phyloP scores from a whole-genome alignment of 2,888 invertebrate genomes.

The Corythucha ciliata region DNA sequence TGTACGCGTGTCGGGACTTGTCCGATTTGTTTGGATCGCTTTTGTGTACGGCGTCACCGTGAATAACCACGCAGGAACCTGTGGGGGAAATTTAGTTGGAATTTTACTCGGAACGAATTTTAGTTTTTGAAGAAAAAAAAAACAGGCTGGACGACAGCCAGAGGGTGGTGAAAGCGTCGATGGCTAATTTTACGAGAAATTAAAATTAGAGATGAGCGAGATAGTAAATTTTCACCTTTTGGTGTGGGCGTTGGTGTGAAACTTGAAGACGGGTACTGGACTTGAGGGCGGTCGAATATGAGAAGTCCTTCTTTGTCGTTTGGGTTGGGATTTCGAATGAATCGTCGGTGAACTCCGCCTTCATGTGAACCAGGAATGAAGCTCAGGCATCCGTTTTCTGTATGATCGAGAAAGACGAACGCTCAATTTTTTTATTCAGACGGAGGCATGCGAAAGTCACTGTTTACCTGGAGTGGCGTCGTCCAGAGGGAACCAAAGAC shows the following conservation, averaged over 20 bases:
- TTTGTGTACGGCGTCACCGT: conserved; percentile 88
- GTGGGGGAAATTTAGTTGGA: conserved; percentile 30
- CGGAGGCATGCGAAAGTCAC: background rate
- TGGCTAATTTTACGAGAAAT: conserved; percentile 3
- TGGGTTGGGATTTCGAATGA: conserved; percentile 60
- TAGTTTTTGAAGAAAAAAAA: too few species aligned
- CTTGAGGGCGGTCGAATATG: conserved; percentile 58
- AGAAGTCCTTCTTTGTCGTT: conserved; percentile 48
- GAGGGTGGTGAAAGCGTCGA: too few species aligned
- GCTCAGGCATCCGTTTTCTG: conserved; percentile 90
- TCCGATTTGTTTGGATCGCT: conserved; percentile 77
- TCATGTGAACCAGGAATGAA: conserved; percentile 87
- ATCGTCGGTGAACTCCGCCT: conserved; percentile 63
- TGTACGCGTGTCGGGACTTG: conserved; percentile 84
- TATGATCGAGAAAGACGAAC: too few species aligned
- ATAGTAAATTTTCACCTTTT: conserved; percentile 55
- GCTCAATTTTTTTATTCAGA: too few species aligned
- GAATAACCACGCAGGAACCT: conserved; percentile 81
- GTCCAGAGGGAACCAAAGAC: conserved; percentile 94
- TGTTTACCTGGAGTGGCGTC: conserved; percentile 59
- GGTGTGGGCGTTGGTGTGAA: conserved; percentile 71
- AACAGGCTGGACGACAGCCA: too few species aligned
- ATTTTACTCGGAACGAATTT: background rate
- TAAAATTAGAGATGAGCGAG: too few species aligned
- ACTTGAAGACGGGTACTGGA: conserved; percentile 60